Evolutionary conservation across 2,888 invertebrate species (phyloP), one percentile per base, ranked within the genome.

Genomic region (Eupithecia inturbata): DNA sequence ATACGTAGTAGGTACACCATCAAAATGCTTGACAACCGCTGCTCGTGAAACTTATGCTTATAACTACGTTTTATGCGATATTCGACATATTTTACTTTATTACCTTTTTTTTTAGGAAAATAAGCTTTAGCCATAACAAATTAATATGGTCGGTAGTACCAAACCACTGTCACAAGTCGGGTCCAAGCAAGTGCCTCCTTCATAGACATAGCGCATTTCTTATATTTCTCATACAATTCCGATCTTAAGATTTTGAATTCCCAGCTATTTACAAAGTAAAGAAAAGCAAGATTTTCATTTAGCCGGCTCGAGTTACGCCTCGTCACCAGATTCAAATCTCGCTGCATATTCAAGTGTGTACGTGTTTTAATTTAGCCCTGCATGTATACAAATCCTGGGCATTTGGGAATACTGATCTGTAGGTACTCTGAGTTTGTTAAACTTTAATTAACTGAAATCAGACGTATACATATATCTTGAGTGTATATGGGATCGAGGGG

Each of bases 251-350:
- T 19, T 19, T 45, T 19, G 49, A 6, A 49, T 49, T 49, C 49
- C n/a, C 49, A 49, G 49, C 49, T 22, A 9, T 1, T 22, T 22
- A 1, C 9, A n/a, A n/a, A n/a, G n/a, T 26, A 57, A 26, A 57
- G 57, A 26, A 66, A 41, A 22, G 64, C 22, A 66, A 64, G 66
- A 66, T 26, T 71, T 68, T 60, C 63, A 67, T 45, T 66, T 39
- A 41, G 16, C 16, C n/a, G 36, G 9, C 36, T 41, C 45, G 7
- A 67, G 72, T 68, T 70, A 75, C 75, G 72, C 63, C 26, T 19
- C 67, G 67, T 75, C 69, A 70, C 57, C 62, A 70, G 70, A 71
- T 75, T 72, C 64, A 39, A 66, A 76, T 76, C 70, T 73, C 71
- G 53, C 62, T 70, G 68, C 64, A 68, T 60, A 71, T 75, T 63